Percentiles rank a stretch among this genome's conserved stretches.
These are phyloP conservation scores for Alloplasta piceator DNA, from an alignment of 2,888 invertebrate genomes.

Conservation along the genomic window DNA sequence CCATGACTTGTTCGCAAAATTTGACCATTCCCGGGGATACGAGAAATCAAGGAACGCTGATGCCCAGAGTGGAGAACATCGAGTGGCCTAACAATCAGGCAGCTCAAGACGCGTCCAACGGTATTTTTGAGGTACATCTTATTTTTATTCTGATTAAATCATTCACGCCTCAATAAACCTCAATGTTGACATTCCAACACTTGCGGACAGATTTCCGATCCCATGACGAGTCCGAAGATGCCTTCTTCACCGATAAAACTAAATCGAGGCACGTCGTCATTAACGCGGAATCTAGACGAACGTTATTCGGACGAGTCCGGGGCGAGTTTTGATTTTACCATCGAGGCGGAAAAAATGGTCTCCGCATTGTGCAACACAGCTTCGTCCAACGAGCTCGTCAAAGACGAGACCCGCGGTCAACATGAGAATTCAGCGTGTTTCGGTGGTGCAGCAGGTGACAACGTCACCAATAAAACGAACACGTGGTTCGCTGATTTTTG, in stretches of 20 bases:
- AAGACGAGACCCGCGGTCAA: slow-evolving; percentile 66
- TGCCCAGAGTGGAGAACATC: slow-evolving; percentile 41
- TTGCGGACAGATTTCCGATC: slow-evolving; percentile 35
- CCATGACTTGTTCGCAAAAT: slow-evolving; percentile 44
- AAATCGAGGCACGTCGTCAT: slow-evolving; percentile 8
- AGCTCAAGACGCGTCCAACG: slow-evolving; percentile 40
- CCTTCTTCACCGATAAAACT: slow-evolving; percentile 26
- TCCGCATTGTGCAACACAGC: slow-evolving; percentile 86
- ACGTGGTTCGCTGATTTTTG: slow-evolving; percentile 74
- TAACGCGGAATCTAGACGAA: slow-evolving; percentile 71
- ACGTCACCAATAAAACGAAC: slow-evolving; percentile 69
- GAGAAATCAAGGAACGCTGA: slow-evolving; percentile 17
- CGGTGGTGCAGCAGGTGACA: slow-evolving; percentile 74
- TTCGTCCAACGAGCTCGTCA: slow-evolving; percentile 73
- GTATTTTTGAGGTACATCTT: slow-evolving; percentile 48
- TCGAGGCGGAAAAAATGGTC: slow-evolving; percentile 87
- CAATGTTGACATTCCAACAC: not conserved
- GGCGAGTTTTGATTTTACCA: slow-evolving; percentile 86
- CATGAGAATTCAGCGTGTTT: slow-evolving; percentile 63
- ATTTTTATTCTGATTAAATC: not conserved
- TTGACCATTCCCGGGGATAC: slow-evolving; percentile 5
- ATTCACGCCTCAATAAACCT: not conserved
- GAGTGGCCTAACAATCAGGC: slow-evolving; percentile 68
- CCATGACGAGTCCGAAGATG: slow-evolving; percentile 10
- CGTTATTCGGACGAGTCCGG: slow-evolving; percentile 84